Evolutionary conservation across 2,888 invertebrate species (phyloP).

Genomic region (Drosophila quasianomalipes): DNA sequence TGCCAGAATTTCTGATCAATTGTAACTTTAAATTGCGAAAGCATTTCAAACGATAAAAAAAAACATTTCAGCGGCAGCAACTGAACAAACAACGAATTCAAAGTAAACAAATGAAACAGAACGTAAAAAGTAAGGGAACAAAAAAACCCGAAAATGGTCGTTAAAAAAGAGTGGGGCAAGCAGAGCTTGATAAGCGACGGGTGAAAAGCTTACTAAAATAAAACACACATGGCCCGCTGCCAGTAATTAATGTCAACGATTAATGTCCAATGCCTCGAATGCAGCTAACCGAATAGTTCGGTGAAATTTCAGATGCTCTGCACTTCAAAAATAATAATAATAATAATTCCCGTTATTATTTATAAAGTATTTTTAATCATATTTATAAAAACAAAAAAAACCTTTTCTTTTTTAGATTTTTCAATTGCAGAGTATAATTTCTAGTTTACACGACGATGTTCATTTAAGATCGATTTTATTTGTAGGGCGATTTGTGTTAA

Average conservation of each 20-base stretch:
- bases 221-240: constrained; percentile 11
- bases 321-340: neutral
- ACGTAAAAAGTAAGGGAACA: neutral
- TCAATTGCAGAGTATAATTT: rapidly evolving
- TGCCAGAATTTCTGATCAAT: constrained; percentile 25
- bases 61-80: constrained; percentile 19
- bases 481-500: neutral
- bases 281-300: neutral
- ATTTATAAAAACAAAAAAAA: neutral
- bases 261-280: constrained; percentile 7
- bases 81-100: constrained; percentile 36
- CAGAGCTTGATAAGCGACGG: constrained; percentile 6
- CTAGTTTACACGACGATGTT: neutral
- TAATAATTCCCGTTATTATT: neutral
- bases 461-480: neutral
- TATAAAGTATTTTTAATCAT: neutral
- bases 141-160: constrained; percentile 1
- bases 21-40: constrained; percentile 32
- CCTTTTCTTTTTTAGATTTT: neutral
- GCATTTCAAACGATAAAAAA: constrained; percentile 25
- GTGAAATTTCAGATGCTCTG: neutral
- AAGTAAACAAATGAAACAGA: constrained; percentile 40
- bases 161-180: constrained; percentile 1
- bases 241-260: constrained; percentile 62
- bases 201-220: constrained; percentile 24